Evolutionary conservation across 2,888 invertebrate genomes (phyloP).

Genomic region (Rhamnusium bicolor): DNA sequence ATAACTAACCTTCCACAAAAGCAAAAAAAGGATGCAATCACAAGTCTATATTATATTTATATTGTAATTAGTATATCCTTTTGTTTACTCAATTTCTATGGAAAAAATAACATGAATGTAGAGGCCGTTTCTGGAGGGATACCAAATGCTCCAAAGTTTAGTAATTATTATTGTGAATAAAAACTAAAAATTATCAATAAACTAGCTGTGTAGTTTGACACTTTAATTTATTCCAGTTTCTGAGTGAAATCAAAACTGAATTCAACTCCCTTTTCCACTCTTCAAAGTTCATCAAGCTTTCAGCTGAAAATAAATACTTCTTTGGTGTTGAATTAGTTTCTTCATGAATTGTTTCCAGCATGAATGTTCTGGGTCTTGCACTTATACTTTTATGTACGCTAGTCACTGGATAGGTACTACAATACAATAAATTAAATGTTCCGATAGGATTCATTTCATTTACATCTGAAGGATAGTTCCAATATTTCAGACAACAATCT

Average conservation of each 20-base stretch:
- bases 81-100: too few species aligned
- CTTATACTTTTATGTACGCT: constrained; percentile 33
- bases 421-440: constrained; percentile 29
- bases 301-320: constrained; percentile 38
- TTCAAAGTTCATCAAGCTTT: constrained; percentile 35
- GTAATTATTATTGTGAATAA: too few species aligned
- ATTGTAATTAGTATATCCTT: too few species aligned
- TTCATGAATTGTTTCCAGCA: constrained; percentile 17
- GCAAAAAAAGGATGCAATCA: too few species aligned
- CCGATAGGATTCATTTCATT: constrained; percentile 29
- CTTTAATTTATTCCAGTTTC: constrained; percentile 27
- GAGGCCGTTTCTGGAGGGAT: too few species aligned
- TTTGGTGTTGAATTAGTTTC: neutral
- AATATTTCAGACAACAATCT: constrained; percentile 37
- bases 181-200: too few species aligned
- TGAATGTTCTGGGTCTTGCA: constrained; percentile 33
- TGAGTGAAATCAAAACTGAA: constrained; percentile 32
- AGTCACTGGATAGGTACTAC: constrained; percentile 20
- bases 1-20: too few species aligned
- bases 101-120: too few species aligned
- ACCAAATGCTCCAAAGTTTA: too few species aligned
- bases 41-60: too few species aligned
- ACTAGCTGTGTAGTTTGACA: neutral
- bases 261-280: constrained; percentile 37
- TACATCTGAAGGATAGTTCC: constrained; percentile 41